Evolutionary conservation across 2,888 invertebrate species (phyloP).

Genomic region (Seira sanloemensis): DNA sequence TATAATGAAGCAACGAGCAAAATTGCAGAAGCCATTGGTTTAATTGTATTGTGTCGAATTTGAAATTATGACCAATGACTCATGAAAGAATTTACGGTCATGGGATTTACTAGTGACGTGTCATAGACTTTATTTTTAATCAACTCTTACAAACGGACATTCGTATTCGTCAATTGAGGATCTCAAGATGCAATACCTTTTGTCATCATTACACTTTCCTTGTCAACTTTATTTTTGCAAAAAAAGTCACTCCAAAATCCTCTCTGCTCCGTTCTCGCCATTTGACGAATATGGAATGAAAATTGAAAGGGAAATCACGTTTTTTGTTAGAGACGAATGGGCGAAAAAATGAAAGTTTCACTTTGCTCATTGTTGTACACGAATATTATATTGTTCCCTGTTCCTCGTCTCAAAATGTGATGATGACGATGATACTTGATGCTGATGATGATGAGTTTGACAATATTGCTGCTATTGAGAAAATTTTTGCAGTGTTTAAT

Average conservation of each 20-base stretch:
- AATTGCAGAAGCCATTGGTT: too few relatives aligned
- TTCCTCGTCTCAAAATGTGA: not conserved
- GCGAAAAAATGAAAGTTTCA: slow-evolving; percentile 58
- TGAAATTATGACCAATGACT: too few relatives aligned
- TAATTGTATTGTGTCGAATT: too few relatives aligned
- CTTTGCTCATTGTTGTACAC: slow-evolving; percentile 48
- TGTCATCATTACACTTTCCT: too few relatives aligned
- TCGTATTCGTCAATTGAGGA: too few relatives aligned
- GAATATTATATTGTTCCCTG: not conserved
- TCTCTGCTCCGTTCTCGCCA: not conserved
- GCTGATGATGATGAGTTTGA: slow-evolving; percentile 26
- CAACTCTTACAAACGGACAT: too few relatives aligned
- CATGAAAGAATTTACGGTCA: too few relatives aligned
- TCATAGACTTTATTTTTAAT: too few relatives aligned
- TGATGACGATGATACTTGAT: slow-evolving; percentile 27
- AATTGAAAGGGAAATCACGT: slow-evolving; percentile 56
- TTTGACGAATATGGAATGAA: slow-evolving; percentile 44
- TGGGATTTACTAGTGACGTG: too few relatives aligned
- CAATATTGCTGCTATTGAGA: slow-evolving; percentile 34
- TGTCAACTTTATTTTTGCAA: too few relatives aligned
- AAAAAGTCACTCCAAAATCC: not conserved
- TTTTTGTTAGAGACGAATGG: slow-evolving; percentile 22
- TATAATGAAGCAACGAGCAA: too few relatives aligned
- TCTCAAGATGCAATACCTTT: too few relatives aligned
- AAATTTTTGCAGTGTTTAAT: slow-evolving; percentile 7